A percentile compares a stretch with the other conserved stretches of the same genome.
Conservation (phyloP, 1,140 invertebrate species). For the Bombus superbus region DNA sequence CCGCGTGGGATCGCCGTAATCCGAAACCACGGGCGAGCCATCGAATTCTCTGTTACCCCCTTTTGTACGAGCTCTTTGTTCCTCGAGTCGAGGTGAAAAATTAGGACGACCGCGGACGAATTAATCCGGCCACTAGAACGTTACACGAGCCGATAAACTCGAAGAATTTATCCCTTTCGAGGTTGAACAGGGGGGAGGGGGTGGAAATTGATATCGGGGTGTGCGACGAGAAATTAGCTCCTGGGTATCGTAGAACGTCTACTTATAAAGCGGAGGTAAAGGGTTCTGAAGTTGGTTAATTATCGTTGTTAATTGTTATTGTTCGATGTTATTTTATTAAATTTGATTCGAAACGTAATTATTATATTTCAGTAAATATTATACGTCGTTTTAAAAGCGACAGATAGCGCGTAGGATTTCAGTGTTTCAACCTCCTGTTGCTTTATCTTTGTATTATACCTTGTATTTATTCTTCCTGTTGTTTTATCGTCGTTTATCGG, state of each 20-base stretch:
- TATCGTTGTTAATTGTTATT: not conserved
- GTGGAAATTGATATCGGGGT: not conserved
- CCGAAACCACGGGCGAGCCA: slow-evolving; percentile 25
- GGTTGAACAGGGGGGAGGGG: no score
- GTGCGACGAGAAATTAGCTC: not conserved
- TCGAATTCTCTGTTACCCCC: slow-evolving; percentile 19
- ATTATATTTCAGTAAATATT: no score
- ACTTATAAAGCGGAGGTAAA: not conserved
- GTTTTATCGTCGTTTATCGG: no score
- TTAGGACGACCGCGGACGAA: not conserved
- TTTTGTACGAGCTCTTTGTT: slow-evolving; percentile 25
- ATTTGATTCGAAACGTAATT: no score
- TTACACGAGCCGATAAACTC: not conserved
- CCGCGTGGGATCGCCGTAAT: slow-evolving; percentile 58
- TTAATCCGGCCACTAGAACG: slow-evolving; percentile 20
- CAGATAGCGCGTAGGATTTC: no score
- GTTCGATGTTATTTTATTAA: no score
- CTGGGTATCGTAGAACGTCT: not conserved
- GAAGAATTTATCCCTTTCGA: slow-evolving; percentile 2
- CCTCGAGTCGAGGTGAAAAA: slow-evolving; percentile 18
- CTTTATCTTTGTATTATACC: no score
- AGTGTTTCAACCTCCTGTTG: no score
- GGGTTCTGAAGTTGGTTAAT: not conserved
- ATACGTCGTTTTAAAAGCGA: no score
- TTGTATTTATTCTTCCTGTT: no score